A percentile compares a stretch with the other conserved stretches of the same genome.
phyloP scores from a whole-genome alignment of 2,888 invertebrate genomes.

The Diogma glabrata region DNA sequence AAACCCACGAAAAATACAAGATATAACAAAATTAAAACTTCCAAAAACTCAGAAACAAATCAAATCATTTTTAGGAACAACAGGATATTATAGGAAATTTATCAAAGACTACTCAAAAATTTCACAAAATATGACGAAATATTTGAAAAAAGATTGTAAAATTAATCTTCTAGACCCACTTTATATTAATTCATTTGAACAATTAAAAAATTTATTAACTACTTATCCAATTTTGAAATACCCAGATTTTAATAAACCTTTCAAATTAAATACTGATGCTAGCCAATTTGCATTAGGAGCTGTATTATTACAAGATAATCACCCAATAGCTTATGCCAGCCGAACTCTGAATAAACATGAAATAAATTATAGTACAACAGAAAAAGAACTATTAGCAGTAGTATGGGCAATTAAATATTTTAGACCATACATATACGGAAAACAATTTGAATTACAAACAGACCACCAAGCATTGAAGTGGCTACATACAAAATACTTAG shows the following conservation, averaged over 20 bases:
- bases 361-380: not conserved
- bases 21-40: too few relatives aligned
- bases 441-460: slow-evolving; percentile 11
- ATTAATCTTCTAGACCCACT: slow-evolving; percentile 7
- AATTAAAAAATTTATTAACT: slow-evolving; percentile 16
- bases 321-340: not conserved
- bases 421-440: too few relatives aligned
- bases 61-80: too few relatives aligned
- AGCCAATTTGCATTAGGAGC: not conserved
- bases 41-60: too few relatives aligned
- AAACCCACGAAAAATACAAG: too few relatives aligned
- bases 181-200: slow-evolving; percentile 13
- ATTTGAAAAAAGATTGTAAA: slow-evolving; percentile 10
- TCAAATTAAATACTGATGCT: not conserved
- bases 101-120: too few relatives aligned
- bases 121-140: too few relatives aligned
- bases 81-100: too few relatives aligned
- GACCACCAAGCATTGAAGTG: slow-evolving; percentile 19
- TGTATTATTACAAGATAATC: not conserved
- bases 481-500: too few relatives aligned
- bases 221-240: not conserved
- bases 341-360: not conserved
- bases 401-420: too few relatives aligned
- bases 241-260: not conserved
- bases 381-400: slow-evolving; percentile 13